A percentile compares a stretch with the other conserved stretches of the same genome.
These are phyloP conservation scores for Cryptocephalus primarius DNA, from an alignment of 2,888 invertebrate species.

Conservation along the genomic window DNA sequence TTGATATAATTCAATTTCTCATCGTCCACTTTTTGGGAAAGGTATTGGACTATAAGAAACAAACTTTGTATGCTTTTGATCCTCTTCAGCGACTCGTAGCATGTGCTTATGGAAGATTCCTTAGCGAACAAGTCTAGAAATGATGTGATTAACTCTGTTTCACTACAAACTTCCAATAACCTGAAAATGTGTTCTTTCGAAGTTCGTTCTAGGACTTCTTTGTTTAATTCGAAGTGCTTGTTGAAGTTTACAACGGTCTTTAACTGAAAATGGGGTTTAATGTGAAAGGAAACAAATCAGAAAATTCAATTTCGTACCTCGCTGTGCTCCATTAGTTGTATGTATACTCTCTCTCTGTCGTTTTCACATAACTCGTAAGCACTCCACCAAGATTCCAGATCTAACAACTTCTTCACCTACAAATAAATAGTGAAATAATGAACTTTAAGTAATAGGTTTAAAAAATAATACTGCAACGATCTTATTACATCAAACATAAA, in stretches of 20 bases:
- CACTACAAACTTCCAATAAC: constrained; percentile 43
- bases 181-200: constrained; percentile 46
- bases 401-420: constrained; percentile 46
- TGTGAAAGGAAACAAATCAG: no score
- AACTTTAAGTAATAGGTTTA: no score
- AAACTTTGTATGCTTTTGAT: constrained; percentile 52
- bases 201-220: constrained; percentile 40
- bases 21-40: constrained; percentile 40
- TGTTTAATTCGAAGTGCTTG: constrained; percentile 48
- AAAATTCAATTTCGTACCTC: constrained; percentile 18
- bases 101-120: constrained; percentile 48
- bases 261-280: constrained; percentile 36
- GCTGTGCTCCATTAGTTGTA: constrained; percentile 19
- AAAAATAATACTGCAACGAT: no score
- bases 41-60: constrained; percentile 52
- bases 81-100: constrained; percentile 51
- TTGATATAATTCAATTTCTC: constrained; percentile 49
- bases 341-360: constrained; percentile 35
- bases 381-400: constrained; percentile 47
- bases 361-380: constrained; percentile 46
- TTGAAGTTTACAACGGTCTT: constrained; percentile 61
- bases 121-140: constrained; percentile 50
- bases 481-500: no score
- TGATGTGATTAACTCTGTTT: constrained; percentile 38
- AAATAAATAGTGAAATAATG: constrained; percentile 9